phyloP scores from a whole-genome alignment of 2,888 invertebrate genomes.

The Limnephilus marmoratus region DNA sequence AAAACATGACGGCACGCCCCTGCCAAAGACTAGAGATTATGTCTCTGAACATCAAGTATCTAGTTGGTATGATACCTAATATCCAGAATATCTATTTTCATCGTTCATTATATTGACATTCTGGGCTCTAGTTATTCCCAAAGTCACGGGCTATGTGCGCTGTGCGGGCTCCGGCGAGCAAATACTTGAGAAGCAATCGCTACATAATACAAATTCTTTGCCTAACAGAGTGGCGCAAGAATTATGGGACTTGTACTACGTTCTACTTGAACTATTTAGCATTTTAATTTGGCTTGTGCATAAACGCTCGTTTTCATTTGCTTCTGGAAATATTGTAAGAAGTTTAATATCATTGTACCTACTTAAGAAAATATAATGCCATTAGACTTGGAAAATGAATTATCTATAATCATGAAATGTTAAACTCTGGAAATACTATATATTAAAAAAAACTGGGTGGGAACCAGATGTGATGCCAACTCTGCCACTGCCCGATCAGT shows the following conservation, averaged over 20 bases:
- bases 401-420: not conserved
- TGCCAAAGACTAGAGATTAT: not conserved
- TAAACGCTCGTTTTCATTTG: not conserved
- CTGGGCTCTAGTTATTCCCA: not conserved
- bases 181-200: not conserved
- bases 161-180: not conserved
- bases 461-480: too few relatives aligned
- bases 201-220: conserved; percentile 2
- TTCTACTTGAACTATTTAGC: not conserved
- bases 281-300: not conserved
- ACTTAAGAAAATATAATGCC: not conserved
- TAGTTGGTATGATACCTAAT: not conserved
- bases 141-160: not conserved
- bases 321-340: not conserved
- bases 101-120: not conserved
- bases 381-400: not conserved
- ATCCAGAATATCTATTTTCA: not conserved
- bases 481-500: too few relatives aligned
- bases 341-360: not conserved
- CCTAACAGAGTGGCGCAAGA: not conserved
- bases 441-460: too few relatives aligned
- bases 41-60: not conserved
- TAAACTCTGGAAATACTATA: not conserved
- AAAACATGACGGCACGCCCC: not conserved
- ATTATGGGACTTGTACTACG: not conserved